Evolutionary conservation across 2,797 vertebrate genomes (phyloP).

Genomic region (Eidolon dupreanum): DNA sequence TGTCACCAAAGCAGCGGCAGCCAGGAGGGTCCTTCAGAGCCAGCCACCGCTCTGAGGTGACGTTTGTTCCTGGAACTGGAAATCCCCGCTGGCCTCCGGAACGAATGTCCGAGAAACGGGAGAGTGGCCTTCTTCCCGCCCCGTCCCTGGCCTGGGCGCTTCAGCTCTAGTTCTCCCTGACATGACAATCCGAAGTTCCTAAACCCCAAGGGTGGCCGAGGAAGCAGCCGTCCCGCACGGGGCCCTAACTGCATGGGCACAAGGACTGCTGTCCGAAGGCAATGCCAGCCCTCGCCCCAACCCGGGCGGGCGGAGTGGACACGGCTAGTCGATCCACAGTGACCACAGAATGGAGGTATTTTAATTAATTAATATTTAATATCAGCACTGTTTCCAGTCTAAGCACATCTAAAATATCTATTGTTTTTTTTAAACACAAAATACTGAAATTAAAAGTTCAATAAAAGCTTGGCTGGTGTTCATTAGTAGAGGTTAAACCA

Average conservation of each 20-base stretch:
- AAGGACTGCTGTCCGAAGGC: background rate
- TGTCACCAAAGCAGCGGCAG: background rate
- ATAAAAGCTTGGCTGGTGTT: background rate
- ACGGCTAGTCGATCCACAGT: rapidly evolving
- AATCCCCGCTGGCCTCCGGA: background rate
- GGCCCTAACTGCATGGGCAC: background rate
- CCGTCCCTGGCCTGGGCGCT: rapidly evolving
- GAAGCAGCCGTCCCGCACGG: background rate
- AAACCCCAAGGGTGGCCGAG: background rate
- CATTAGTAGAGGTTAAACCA: background rate
- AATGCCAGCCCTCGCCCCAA: background rate
- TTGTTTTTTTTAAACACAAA: background rate
- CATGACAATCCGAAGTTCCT: background rate
- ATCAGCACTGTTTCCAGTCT: background rate
- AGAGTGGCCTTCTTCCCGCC: background rate
- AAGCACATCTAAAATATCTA: background rate
- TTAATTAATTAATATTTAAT: background rate
- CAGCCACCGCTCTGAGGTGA: background rate
- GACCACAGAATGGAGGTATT: background rate
- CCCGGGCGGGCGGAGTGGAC: rapidly evolving
- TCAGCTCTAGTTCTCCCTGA: background rate
- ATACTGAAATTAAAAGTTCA: background rate
- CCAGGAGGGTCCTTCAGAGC: background rate
- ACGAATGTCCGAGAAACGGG: background rate
- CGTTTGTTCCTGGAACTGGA: background rate